Evolutionary conservation across 2,888 invertebrate species (phyloP), one percentile per base, ranked within the genome.

Genomic region (Ischnura elegans): DNA sequence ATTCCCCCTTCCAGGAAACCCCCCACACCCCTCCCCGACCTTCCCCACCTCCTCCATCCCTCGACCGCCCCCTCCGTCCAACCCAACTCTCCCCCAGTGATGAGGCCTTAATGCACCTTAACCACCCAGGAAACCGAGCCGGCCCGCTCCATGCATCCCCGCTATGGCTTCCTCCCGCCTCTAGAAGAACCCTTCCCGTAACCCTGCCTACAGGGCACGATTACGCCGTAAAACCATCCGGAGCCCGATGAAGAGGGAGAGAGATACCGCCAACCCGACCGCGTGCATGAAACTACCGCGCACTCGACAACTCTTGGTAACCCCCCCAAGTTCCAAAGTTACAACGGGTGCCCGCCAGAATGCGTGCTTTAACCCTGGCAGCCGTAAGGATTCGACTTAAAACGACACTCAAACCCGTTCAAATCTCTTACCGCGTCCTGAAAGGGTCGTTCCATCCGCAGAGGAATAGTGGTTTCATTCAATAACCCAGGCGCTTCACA

Each of bases 81-180:
- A 25, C 61, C 66, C 66, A 29, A 5, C 66, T 76, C 66, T n/a
- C 66, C 29, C 36, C 76, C 76, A 19, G 29, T 36, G 76, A 36
- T 61, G 76, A 36, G 76, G 36, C 76, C 76, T 76, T 76, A 76
- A 76, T 76, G 76, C 76, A 76, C 76, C 76, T 25, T 76, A 76
- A 76, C 76, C 76, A 36, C 76, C 76, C 76, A 4, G 8, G 76
- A 21, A 13, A 36, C 76, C 76, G 6, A 13, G 25, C 76, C 76
- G 36, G 0, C 66, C 66, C 29, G 6, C 29, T 29, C 29, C 29
- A n/a, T 29, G 8, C 66, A 4, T 21, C 66, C 61, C 66, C n/a
- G 6, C 6, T 21, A 13, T 13, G 66, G 66, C 29, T 29, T 0
- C 66, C 66, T 29, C 66, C 29, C 66, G 5, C 29, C 5, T 8